Base-by-base conservation (phyloP, 1,140 invertebrate genomes). In the Temnothorax curvispinosus region DNA sequence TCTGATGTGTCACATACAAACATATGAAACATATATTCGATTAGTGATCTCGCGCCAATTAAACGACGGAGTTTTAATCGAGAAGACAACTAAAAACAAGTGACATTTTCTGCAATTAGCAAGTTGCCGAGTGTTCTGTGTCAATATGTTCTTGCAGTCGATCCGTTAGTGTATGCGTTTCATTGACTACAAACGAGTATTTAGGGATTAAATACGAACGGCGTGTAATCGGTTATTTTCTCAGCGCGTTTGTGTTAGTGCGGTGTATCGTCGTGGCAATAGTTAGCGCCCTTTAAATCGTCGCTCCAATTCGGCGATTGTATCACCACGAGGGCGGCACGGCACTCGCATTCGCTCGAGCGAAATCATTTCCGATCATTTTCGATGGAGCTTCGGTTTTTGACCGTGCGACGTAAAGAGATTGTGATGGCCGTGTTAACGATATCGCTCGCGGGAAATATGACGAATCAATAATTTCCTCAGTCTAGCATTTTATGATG, bases 381-480 rank as follows among this genome's bases (percentile, higher is more conserved):
- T 60, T 72, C 87, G 71, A 38, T 38, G 62, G 71, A 71, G 72
- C 50, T 27, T 27, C 44, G 72, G 72, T 50, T 75, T 86, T 89
- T 56, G 82, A 82, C 78, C 74, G 18, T 18, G 75, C 41, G 89
- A 87, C 80, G 88, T 90, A 86, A 91, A 93, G 84, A 72, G 89
- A 91, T 89, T 82, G 86, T 77, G 74, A 84, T 64, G 76, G 81
- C 52, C 65, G 88, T 88, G 82, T 89, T 92, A 90, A 91, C 90
- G 87, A 84, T 85, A 90, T 90, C 81, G 86, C 87, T 91, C 89
- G 86, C 82, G 85, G 81, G 84, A 92, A 91, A 89, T 92, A 92
- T 87, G 90, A 90, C 89, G 72, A 93, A 92, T 93, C 92, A 90
- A 93, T 93, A 91, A 92, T 92, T 88, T 89, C 84, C 87, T 87